phyloP scores from a whole-genome alignment of 2,888 invertebrate species.

The Allygus modestus region DNA sequence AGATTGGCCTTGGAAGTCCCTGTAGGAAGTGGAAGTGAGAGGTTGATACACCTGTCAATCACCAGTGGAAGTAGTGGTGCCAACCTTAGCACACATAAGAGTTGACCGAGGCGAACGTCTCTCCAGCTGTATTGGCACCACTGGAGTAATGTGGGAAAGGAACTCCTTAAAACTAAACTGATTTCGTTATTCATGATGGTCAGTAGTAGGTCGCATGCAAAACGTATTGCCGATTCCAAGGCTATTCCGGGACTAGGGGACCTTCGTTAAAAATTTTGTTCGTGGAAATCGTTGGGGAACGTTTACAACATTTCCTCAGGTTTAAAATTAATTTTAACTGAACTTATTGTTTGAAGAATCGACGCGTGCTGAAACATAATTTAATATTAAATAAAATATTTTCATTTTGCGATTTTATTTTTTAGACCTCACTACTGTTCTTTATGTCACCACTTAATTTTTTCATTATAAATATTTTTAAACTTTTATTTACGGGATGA shows the following conservation, averaged over 20 bases:
- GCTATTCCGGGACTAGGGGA: not conserved
- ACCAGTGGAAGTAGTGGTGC: not conserved
- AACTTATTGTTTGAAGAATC: no score
- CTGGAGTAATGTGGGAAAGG: not conserved
- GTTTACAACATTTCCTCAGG: no score
- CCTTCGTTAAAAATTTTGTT: no score
- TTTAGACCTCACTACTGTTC: no score
- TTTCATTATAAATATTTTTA: no score
- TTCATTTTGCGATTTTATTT: no score
- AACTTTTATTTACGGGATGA: no score
- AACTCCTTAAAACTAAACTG: not conserved
- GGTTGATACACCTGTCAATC: constrained; percentile 17
- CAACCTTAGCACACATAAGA: constrained; percentile 20
- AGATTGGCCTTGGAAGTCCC: not conserved
- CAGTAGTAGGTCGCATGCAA: constrained; percentile 5
- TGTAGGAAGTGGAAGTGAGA: constrained; percentile 17
- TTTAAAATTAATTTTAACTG: no score
- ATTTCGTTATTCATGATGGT: not conserved
- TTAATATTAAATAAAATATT: no score
- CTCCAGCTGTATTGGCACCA: not conserved
- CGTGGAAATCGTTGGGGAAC: no score
- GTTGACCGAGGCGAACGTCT: not conserved
- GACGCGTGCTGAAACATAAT: no score
- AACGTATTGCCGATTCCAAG: not conserved
- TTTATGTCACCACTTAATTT: no score